A percentile compares a stretch with the other conserved stretches of the same genome.
phyloP scores from a whole-genome alignment of 1,140 invertebrate genomes.

The Dendrolimus punctatus region DNA sequence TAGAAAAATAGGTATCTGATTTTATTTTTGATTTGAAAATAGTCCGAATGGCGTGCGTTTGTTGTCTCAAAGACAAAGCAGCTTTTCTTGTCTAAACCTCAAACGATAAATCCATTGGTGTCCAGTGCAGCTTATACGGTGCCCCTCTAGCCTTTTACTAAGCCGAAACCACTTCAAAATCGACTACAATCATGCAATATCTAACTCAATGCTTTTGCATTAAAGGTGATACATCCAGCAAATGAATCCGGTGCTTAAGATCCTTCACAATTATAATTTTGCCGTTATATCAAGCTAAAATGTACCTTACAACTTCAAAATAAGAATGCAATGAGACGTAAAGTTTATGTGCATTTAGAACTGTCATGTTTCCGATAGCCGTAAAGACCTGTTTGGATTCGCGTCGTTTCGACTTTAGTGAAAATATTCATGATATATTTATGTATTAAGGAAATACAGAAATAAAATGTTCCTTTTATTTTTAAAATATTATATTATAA shows the following conservation, averaged over 20 bases:
- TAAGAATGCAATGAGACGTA: slow-evolving; percentile 9
- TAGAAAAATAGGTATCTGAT: too few species aligned
- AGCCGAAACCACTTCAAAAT: slow-evolving; percentile 5
- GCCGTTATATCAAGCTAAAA: slow-evolving; percentile 6
- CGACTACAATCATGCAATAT: slow-evolving; percentile 5
- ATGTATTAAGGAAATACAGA: too few species aligned
- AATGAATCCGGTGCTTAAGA: slow-evolving; percentile 1
- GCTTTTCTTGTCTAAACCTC: slow-evolving; percentile 57
- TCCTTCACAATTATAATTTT: slow-evolving; percentile 8
- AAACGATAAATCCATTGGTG: slow-evolving; percentile 63
- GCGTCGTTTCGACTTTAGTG: slow-evolving; percentile 16
- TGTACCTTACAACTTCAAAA: slow-evolving; percentile 6
- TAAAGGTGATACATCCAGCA: slow-evolving; percentile 6
- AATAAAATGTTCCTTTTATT: too few species aligned
- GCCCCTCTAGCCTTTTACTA: slow-evolving; percentile 13
- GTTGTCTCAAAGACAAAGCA: slow-evolving; percentile 61
- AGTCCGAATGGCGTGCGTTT: too few species aligned
- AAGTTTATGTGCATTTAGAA: slow-evolving; percentile 7
- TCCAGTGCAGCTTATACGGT: slow-evolving; percentile 39
- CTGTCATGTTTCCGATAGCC: slow-evolving; percentile 16
- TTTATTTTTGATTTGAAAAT: too few species aligned
- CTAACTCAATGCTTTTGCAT: background rate
- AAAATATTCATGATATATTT: slow-evolving; percentile 14
- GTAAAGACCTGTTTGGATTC: slow-evolving; percentile 17
- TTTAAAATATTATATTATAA: too few species aligned